Evolutionary conservation across 2,888 invertebrate genomes (phyloP).

Genomic region (Dione juno): DNA sequence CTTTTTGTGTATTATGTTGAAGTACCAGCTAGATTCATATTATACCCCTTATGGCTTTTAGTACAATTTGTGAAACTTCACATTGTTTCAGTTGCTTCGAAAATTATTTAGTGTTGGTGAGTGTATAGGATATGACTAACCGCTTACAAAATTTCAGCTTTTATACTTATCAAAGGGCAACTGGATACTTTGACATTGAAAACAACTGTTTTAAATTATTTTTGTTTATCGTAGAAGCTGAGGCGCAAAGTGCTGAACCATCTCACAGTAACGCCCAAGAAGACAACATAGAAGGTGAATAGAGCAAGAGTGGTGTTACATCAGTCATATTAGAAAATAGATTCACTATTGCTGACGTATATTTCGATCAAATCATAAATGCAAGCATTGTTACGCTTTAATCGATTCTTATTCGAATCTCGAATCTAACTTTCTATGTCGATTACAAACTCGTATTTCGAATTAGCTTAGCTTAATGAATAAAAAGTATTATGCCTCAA

Average conservation of each 20-base stretch:
- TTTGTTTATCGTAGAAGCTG: slow-evolving; percentile 66
- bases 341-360: slow-evolving; percentile 41
- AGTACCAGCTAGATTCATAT: not conserved
- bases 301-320: slow-evolving; percentile 40
- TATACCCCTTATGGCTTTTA: slow-evolving; percentile 30
- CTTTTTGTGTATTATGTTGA: not conserved
- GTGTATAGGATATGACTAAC: slow-evolving; percentile 39
- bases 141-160: slow-evolving; percentile 5
- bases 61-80: slow-evolving; percentile 53
- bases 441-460: not conserved
- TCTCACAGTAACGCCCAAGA: slow-evolving; percentile 74
- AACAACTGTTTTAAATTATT: slow-evolving; percentile 14
- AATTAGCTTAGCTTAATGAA: slow-evolving; percentile 1
- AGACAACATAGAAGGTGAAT: slow-evolving; percentile 55
- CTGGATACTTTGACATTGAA: not conserved
- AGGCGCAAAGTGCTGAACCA: slow-evolving; percentile 67
- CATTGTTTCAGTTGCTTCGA: slow-evolving; percentile 81
- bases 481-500: not conserved
- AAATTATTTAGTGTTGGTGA: slow-evolving; percentile 66
- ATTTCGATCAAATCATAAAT: slow-evolving; percentile 27
- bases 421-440: slow-evolving; percentile 1
- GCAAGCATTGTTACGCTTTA: not conserved
- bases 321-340: slow-evolving; percentile 47
- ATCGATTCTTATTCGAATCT: not conserved
- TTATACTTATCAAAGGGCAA: slow-evolving; percentile 1